phyloP scores from a whole-genome alignment of 1,140 invertebrate genomes.

The Pseudomyrmex concolor region DNA sequence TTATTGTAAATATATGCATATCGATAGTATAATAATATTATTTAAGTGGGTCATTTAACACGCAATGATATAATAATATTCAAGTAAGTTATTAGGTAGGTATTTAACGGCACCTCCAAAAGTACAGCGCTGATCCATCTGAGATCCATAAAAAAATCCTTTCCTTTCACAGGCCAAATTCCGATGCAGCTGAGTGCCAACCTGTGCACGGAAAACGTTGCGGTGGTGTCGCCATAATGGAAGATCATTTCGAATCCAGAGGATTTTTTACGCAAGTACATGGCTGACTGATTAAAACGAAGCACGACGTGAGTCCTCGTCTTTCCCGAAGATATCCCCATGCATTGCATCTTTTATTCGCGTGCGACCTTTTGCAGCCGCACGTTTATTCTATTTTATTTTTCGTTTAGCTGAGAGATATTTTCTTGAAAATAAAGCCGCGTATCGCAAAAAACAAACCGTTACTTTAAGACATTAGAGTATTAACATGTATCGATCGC shows the following conservation, averaged over 20 bases:
- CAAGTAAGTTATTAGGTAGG: too few species aligned
- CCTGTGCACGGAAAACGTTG: constrained; percentile 18
- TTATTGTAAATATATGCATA: neutral
- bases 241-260: constrained; percentile 9
- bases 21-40: too few species aligned
- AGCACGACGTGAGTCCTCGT: neutral
- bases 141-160: constrained; percentile 40
- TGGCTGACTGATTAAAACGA: neutral
- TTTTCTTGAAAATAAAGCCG: constrained; percentile 17
- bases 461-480: neutral
- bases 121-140: constrained; percentile 46
- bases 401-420: neutral
- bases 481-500: constrained; percentile 14
- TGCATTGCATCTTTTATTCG: constrained; percentile 44
- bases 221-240: neutral
- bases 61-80: neutral
- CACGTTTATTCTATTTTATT: constrained; percentile 14
- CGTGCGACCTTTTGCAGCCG: constrained; percentile 33
- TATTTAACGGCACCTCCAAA: constrained; percentile 20
- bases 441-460: constrained; percentile 11
- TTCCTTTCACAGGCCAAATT: constrained; percentile 31
- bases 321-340: neutral
- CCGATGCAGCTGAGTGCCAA: constrained; percentile 30
- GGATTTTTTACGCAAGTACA: neutral
- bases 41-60: neutral